Evolutionary conservation across 1,140 invertebrate genomes (phyloP), one percentile per base, ranked within the genome.

Genomic region (Paracyclopina nana): DNA sequence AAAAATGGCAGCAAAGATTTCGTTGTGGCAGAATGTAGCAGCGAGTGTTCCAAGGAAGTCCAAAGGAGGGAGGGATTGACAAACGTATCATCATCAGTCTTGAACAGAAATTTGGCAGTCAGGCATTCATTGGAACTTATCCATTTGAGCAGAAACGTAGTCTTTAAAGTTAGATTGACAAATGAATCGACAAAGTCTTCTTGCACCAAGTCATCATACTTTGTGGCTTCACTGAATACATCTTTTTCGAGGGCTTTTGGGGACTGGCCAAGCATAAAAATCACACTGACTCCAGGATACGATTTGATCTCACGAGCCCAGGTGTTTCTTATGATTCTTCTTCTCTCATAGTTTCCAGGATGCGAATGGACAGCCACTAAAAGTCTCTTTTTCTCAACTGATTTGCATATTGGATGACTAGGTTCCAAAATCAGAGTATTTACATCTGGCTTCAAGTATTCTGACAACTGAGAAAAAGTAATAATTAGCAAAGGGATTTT

Each of bases 241-340:
- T 14, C 8, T 9, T 14, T 9, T 14, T 31, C 29, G 14, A 31
- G 29, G 29, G 8, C 29, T 31, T 8, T 8, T 31, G 8, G 8
- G 34, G 34, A n/a, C 34, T 4, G 34, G 20, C 34, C 34, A 5
- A 38, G 34, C 14, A 38, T 2, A 38, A 38, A 38, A 20, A 4
- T 16, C n/a, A n/a, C 34, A 16, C 20, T 38, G 34, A 38, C 34
- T 20, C 34, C 34, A 16, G 34, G 34, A 8, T 38, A 38, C n/a
- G n/a, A n/a, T 8, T 16, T 16, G n/a, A 38, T 38, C 8, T 38
- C 34, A n/a, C 20, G 14, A 38, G 20, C n/a, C 34, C 34, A 38
- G 34, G 34, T 38, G n/a, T 38, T 38, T 3, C 34, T n/a, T n/a
- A 38, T 38, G 34, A 38, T 20, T 38, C 34, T n/a, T 38, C 34